phyloP scores from a whole-genome alignment of 1,140 invertebrate genomes.

The Trichonephila clavipes region DNA sequence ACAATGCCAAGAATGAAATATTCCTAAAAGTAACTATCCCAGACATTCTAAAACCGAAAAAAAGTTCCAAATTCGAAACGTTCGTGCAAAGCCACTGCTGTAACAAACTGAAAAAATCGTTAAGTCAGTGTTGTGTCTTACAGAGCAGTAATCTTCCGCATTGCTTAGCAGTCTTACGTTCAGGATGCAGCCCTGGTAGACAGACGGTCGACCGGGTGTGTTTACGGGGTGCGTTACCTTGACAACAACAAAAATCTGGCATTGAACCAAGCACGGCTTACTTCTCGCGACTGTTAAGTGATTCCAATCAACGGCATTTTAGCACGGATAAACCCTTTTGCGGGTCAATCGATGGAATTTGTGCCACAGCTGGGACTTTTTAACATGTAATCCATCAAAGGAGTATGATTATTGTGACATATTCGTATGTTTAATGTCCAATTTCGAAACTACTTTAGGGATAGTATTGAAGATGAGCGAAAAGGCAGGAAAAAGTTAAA shows the following conservation, averaged over 20 bases:
- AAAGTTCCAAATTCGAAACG: too few species aligned
- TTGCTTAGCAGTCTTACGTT: background rate
- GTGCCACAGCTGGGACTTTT: too few species aligned
- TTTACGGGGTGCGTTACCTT: conserved; percentile 12
- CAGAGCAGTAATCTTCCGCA: background rate
- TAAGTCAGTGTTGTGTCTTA: background rate
- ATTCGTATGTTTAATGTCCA: too few species aligned
- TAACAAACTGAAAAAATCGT: background rate
- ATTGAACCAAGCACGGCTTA: conserved; percentile 19
- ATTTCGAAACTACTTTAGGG: too few species aligned
- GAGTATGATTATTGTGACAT: too few species aligned
- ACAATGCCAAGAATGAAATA: too few species aligned
- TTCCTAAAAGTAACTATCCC: too few species aligned
- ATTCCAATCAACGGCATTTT: background rate
- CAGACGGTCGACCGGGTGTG: background rate
- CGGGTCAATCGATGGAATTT: background rate
- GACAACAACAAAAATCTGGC: conserved; percentile 48
- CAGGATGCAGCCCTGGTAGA: background rate
- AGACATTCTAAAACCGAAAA: too few species aligned
- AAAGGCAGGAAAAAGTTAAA: too few species aligned
- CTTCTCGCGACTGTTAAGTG: background rate
- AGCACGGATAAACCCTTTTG: background rate
- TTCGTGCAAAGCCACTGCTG: too few species aligned
- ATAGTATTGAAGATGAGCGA: too few species aligned
- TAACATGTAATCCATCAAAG: too few species aligned